Evolutionary conservation across 1,140 invertebrate species (phyloP).

Genomic region (Eueides isabella): DNA sequence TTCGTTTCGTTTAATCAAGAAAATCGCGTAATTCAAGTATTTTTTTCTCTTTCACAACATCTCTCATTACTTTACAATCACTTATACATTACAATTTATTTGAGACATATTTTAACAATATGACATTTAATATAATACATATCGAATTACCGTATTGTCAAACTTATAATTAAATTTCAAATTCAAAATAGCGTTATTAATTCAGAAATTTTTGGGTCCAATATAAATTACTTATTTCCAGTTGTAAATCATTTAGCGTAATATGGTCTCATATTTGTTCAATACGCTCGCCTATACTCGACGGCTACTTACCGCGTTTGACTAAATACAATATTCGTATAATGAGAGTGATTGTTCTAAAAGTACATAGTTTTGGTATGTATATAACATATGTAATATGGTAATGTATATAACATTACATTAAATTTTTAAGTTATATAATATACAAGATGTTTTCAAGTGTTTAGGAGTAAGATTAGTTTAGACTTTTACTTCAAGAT

Average conservation of each 20-base stretch:
- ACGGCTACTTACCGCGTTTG: background rate
- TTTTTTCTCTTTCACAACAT: too few species aligned
- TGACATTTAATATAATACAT: background rate
- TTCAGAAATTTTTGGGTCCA: slow-evolving; percentile 13
- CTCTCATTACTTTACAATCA: too few species aligned
- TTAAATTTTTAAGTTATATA: too few species aligned
- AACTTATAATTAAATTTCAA: background rate
- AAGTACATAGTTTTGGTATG: background rate
- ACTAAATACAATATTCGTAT: background rate
- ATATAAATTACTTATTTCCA: slow-evolving; percentile 19
- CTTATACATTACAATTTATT: background rate
- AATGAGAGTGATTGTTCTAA: background rate
- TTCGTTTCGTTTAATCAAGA: too few species aligned
- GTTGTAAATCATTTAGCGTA: slow-evolving; percentile 6
- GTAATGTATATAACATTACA: too few species aligned
- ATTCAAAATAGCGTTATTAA: slow-evolving; percentile 14
- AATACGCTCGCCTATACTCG: background rate
- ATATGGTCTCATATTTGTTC: background rate
- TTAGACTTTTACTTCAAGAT: too few species aligned
- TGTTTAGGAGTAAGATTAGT: background rate
- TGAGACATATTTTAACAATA: background rate
- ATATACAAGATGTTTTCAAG: background rate
- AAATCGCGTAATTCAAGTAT: too few species aligned
- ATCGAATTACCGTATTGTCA: background rate
- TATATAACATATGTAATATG: too few species aligned